Conservation (phyloP, 2,113 vertebrate genomes). For the Heterotis niloticus region DNA sequence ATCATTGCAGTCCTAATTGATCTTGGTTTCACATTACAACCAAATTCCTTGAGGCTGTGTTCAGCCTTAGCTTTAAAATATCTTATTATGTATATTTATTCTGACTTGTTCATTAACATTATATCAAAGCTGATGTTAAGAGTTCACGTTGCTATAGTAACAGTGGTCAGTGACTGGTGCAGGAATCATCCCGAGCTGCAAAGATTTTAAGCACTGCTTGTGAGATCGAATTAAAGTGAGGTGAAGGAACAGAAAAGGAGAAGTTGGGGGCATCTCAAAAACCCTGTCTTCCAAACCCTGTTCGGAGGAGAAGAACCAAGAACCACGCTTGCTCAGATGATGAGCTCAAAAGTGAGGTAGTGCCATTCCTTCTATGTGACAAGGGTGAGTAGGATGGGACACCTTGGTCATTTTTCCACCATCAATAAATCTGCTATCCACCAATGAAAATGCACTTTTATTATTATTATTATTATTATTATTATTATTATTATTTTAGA, state of each 20-base stretch:
- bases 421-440: no score
- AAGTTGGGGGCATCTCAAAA: no score
- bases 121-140: conserved; percentile 22
- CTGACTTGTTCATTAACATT: conserved; percentile 24
- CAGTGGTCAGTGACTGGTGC: conserved; percentile 14
- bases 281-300: no score
- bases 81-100: conserved; percentile 23
- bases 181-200: neutral
- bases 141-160: conserved; percentile 27
- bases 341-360: no score
- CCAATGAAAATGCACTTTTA: no score
- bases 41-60: conserved; percentile 17
- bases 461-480: no score
- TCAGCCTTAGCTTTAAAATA: conserved; percentile 18
- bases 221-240: conserved; percentile 11
- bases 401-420: no score
- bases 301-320: no score
- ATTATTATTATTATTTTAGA: no score
- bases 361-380: no score
- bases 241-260: neutral
- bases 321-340: no score
- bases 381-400: no score
- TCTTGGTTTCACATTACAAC: conserved; percentile 12
- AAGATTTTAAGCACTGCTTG: conserved; percentile 18
- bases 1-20: conserved; percentile 18